Conservation (phyloP, 2,888 invertebrate species). For the Omphaloscelis lunosa region DNA sequence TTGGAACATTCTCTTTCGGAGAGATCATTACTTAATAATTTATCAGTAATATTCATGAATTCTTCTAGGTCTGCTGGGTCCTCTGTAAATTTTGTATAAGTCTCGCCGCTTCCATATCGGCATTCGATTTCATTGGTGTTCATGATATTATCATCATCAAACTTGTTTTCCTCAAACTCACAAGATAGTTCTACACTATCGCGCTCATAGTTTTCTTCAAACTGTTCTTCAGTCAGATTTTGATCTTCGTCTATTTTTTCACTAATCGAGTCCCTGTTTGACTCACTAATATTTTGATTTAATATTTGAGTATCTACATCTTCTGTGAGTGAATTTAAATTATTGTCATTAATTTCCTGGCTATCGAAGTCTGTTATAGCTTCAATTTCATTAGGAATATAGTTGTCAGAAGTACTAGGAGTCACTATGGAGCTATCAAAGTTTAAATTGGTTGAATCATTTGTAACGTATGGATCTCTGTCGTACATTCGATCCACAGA, state of each 20-base stretch:
- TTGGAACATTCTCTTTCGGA: slow-evolving; percentile 64
- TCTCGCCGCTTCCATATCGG: slow-evolving; percentile 86
- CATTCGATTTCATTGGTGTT: slow-evolving; percentile 72
- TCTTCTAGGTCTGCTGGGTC: slow-evolving; percentile 85
- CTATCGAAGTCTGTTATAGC: slow-evolving; percentile 52
- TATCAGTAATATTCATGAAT: slow-evolving; percentile 85
- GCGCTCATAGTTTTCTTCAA: slow-evolving; percentile 79
- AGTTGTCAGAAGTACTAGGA: slow-evolving; percentile 67
- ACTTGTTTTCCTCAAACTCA: slow-evolving; percentile 77
- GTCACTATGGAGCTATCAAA: slow-evolving; percentile 62
- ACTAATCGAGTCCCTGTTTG: slow-evolving; percentile 50
- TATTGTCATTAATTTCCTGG: slow-evolving; percentile 41
- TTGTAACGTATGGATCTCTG: slow-evolving; percentile 66
- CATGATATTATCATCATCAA: slow-evolving; percentile 65
- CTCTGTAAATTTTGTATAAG: slow-evolving; percentile 87
- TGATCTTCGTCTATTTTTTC: slow-evolving; percentile 69
- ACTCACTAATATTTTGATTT: slow-evolving; percentile 41
- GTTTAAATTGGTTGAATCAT: slow-evolving; percentile 65
- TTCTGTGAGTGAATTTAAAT: slow-evolving; percentile 26
- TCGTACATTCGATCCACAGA: slow-evolving; percentile 73
- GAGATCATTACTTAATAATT: slow-evolving; percentile 77
- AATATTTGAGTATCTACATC: slow-evolving; percentile 45
- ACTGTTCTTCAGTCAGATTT: slow-evolving; percentile 77
- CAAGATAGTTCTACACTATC: slow-evolving; percentile 77
- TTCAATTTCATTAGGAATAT: slow-evolving; percentile 62